Conservation (phyloP, 2,797 vertebrate species). For the Anguilla megastoma region DNA sequence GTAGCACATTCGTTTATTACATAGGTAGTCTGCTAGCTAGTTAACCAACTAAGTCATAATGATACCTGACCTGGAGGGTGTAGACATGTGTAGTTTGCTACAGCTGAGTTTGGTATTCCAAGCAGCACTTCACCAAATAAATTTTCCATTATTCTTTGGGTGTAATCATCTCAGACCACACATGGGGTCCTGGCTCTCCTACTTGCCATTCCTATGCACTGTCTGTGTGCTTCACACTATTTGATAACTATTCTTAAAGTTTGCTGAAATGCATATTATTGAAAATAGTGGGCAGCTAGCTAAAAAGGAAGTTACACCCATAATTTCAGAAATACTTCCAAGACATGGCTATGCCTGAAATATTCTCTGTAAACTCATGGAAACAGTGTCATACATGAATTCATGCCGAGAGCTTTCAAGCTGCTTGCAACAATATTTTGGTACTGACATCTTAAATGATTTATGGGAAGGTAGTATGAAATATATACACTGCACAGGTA, state of each 20-base stretch:
- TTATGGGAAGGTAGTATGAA: not conserved
- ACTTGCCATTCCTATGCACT: too few species aligned
- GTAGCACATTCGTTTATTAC: not conserved
- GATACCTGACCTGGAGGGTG: not conserved
- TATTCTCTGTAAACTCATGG: too few species aligned
- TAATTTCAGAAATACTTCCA: not conserved
- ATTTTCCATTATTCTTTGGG: constrained; percentile 4
- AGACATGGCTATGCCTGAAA: not conserved
- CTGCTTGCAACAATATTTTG: not conserved
- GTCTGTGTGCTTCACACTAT: too few species aligned
- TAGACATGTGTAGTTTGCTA: not conserved
- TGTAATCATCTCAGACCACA: not conserved
- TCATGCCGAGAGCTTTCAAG: not conserved
- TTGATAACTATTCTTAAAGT: too few species aligned
- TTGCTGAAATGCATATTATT: too few species aligned
- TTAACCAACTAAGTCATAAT: not conserved
- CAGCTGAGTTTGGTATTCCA: not conserved
- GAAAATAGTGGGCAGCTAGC: not conserved
- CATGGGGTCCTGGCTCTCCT: not conserved
- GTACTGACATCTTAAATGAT: not conserved
- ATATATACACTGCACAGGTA: not conserved
- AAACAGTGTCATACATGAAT: too few species aligned
- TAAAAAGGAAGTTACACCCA: not conserved
- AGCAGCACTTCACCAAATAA: not conserved
- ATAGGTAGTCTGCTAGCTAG: too few species aligned